These are phyloP conservation scores for Agrochola macilenta DNA, from an alignment of 2,888 invertebrate species.

Conservation along the genomic window DNA sequence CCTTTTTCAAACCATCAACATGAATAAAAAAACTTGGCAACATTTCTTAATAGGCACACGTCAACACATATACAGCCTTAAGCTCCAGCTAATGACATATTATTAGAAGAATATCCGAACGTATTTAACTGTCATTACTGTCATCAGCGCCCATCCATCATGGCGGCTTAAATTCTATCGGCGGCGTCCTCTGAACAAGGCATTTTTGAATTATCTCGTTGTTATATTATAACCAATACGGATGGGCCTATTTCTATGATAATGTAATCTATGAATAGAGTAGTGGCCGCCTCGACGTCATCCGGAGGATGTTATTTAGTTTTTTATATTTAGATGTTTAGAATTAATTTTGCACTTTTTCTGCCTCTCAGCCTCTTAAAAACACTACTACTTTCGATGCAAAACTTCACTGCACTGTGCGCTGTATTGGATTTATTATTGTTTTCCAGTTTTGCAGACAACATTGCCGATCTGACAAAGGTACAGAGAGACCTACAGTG, in stretches of 20 bases:
- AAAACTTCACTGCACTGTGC: too few species aligned
- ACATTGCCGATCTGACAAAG: too few species aligned
- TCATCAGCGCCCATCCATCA: slow-evolving; percentile 66
- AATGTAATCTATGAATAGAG: slow-evolving; percentile 45
- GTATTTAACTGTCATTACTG: slow-evolving; percentile 68
- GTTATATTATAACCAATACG: slow-evolving; percentile 46
- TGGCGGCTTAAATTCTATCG: slow-evolving; percentile 64
- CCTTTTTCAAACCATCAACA: slow-evolving; percentile 28
- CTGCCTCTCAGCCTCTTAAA: too few species aligned
- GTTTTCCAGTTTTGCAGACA: too few species aligned
- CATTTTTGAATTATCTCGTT: slow-evolving; percentile 66
- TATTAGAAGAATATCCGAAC: slow-evolving; percentile 64
- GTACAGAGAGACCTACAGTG: too few species aligned
- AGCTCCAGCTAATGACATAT: slow-evolving; percentile 60
- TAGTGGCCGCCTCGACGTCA: slow-evolving; percentile 12
- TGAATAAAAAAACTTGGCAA: slow-evolving; percentile 46
- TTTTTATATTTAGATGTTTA: too few species aligned
- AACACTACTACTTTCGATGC: too few species aligned
- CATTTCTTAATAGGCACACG: slow-evolving; percentile 52
- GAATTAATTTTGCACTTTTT: too few species aligned
- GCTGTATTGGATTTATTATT: too few species aligned
- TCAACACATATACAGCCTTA: slow-evolving; percentile 53
- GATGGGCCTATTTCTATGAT: slow-evolving; percentile 53
- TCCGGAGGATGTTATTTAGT: too few species aligned
- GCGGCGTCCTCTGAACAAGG: slow-evolving; percentile 57